phyloP scores from a whole-genome alignment of 1,140 invertebrate genomes.

The Leptinotarsa texana region DNA sequence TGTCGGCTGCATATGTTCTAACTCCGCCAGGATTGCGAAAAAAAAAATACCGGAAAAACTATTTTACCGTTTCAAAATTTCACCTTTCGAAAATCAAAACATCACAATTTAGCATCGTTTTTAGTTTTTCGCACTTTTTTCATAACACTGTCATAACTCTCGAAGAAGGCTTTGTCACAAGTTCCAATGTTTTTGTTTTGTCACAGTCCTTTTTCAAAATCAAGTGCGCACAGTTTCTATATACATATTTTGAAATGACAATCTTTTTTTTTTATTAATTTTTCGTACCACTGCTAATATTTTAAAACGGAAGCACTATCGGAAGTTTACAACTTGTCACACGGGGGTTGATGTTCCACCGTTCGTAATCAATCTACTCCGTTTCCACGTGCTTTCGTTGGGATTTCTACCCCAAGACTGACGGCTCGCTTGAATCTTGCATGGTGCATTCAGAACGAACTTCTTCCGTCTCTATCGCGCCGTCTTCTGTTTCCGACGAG shows the following conservation, averaged over 20 bases:
- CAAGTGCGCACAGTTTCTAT: neutral
- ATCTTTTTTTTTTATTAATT: neutral
- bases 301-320: conserved; percentile 20
- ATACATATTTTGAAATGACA: neutral
- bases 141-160: conserved; percentile 11
- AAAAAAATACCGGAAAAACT: conserved; percentile 14
- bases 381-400: conserved; percentile 49
- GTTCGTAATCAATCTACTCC: conserved; percentile 14
- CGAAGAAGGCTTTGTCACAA: neutral
- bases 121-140: neutral
- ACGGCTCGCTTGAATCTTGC: conserved; percentile 42
- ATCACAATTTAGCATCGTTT: conserved; percentile 16
- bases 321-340: conserved; percentile 31
- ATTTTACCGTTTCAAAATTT: conserved; percentile 7
- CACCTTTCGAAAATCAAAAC: conserved; percentile 26
- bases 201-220: conserved; percentile 7
- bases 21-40: conserved; percentile 47
- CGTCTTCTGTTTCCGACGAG: conserved; percentile 44
- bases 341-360: conserved; percentile 22
- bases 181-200: conserved; percentile 17
- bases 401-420: conserved; percentile 54
- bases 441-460: conserved; percentile 44
- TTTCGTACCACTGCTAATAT: neutral
- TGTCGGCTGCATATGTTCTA: conserved; percentile 68
- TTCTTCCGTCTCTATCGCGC: conserved; percentile 38